Evolutionary conservation across 2,797 vertebrate genomes (phyloP), one percentile per base, ranked within the genome.

Genomic region (Nasua narica): DNA sequence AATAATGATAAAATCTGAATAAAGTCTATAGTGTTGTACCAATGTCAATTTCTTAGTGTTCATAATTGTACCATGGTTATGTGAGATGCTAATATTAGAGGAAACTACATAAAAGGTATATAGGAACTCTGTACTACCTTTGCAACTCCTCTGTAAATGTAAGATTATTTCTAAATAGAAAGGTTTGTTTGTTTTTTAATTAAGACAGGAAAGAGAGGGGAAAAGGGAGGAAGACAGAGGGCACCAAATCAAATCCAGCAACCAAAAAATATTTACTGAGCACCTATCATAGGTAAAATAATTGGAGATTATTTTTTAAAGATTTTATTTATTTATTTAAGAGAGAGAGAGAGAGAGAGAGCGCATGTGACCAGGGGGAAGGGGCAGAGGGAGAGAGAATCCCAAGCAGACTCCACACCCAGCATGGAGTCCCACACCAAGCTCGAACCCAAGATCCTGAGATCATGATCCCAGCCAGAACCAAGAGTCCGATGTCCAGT

Each of bases 191-290:
- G 60, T 5, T 46, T 37, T 46, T 4, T 21, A 60, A 23, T 43
- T 92, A 91, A 97, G n/a, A 91, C 60, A 86, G 37, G 25, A 95
- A 95, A 96, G 48, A 92, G 35, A 88, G 87, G 25, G 58, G 52
- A 56, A 62, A 19, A 67, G 6, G 16, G 40, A 46, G 4, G 52
- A 89, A 11, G 16, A 94, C 46, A 95, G 21, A 76, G 43, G 35
- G 43, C 29, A 60, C 37, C 43, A 21, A 85, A 83, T 91, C 40
- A 94, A 84, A 90, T 90, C 46, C 77, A 32, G n/a, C 27, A 94
- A 67, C 27, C 29, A 67, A 93, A 60, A 95, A 91, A 94, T 79
- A 92, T 81, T 50, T 86, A 90, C 69, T 72, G 77, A 95, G 50
- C 46, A 83, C 10, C 32, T 84, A 58, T 29, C 5, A 14, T 35